Base-by-base conservation (phyloP, 2,888 invertebrate genomes). In the Clunio marinus region DNA sequence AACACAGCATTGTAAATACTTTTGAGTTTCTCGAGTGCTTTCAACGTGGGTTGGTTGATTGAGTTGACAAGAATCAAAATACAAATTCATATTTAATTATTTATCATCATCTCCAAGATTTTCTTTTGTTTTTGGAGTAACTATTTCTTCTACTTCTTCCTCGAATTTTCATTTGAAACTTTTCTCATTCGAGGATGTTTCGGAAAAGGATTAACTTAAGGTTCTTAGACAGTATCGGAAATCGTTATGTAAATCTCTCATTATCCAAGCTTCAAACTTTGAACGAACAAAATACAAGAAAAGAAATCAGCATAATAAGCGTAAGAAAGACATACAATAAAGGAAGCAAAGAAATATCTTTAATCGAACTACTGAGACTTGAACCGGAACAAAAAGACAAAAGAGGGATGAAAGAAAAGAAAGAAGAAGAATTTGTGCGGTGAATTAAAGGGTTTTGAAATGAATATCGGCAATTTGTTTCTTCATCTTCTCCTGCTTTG, bases 31-130 rank as follows among this genome's bases (percentile, higher is more conserved):
- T 32, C 10, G 32, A 7, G 32, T 32, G 32, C 4, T 32, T 32
- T 32, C 4, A 32, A 32, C 32, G 5, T 10, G 32, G 32, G 32
- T 32, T 32, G 32, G 32, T 7, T 4, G 32, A 7, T 4, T 32
- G 32, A 32, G 32, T 4, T n/a, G n/a, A 20, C 4, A 17, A 7
- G 20, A 8, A 20, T 20, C 20, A 51, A 22, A 51, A 51, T 20
- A 58, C 28, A 58, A 58, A 58, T 58, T 58, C 28, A 28, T 10
- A 2, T 58, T 58, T 58, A 58, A 58, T 58, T 58, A 58, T 58
- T 58, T 28, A 58, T 58, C 32, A 58, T 58, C 20, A 28, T 58
- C 28, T 32, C 15, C 28, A 28, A 27, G 41, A 32, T 8, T 10
- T 5, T 32, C 10, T 32, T 32, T 10, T 32, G 32, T 10, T 32